These are phyloP conservation scores for Dolichopus griseipennis DNA, from an alignment of 2,888 invertebrate genomes.

Conservation along the genomic window DNA sequence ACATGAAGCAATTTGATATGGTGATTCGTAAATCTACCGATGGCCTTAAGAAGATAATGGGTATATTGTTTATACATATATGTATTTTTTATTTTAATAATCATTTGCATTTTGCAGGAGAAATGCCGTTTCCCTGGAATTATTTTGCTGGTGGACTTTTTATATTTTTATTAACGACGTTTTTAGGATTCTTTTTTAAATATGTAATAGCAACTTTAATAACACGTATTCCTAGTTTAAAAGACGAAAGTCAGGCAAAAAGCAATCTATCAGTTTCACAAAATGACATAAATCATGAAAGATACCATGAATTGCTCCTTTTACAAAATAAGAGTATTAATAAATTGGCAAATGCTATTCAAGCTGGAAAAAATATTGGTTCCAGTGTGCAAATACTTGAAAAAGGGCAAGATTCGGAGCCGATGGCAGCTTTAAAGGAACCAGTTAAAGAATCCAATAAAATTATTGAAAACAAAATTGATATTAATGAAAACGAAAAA, in stretches of 20 bases:
- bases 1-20: constrained; percentile 32
- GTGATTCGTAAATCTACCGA: constrained; percentile 28
- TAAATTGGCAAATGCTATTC: background rate
- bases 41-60: constrained; percentile 20
- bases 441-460: background rate
- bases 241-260: background rate
- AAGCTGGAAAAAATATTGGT: background rate
- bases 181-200: constrained; percentile 32
- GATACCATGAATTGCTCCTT: background rate
- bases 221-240: constrained; percentile 10
- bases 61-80: too few species aligned
- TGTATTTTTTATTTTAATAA: too few species aligned
- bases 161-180: constrained; percentile 26
- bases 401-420: background rate
- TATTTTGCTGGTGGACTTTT: constrained; percentile 27
- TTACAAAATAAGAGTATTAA: background rate
- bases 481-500: background rate
- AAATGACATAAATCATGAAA: constrained; percentile 1
- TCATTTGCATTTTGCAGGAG: constrained; percentile 23
- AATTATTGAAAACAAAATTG: background rate
- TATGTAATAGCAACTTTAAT: constrained; percentile 27
- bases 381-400: background rate
- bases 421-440: background rate
- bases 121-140: constrained; percentile 30
- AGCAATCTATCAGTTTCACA: background rate